Evolutionary conservation across 2,113 vertebrate species (phyloP).

Genomic region (Vombatus ursinus): DNA sequence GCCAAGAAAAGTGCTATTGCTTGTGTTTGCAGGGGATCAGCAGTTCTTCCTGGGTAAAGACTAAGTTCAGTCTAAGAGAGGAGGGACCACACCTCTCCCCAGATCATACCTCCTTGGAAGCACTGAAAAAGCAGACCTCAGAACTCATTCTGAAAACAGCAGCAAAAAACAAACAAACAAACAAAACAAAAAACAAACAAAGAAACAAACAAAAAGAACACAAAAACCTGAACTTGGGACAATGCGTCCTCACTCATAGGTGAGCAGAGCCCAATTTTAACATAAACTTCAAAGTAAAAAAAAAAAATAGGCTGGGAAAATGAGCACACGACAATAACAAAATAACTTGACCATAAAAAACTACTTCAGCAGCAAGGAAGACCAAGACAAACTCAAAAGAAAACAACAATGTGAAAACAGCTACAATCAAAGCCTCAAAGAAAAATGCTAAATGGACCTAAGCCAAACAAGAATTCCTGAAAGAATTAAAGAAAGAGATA

Average conservation of each 20-base stretch:
- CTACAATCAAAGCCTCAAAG: neutral
- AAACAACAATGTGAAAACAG: neutral
- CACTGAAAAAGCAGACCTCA: neutral
- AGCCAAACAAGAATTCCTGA: neutral
- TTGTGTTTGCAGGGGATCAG: too few relatives aligned
- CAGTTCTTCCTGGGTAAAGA: too few relatives aligned
- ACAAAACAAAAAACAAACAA: too few relatives aligned
- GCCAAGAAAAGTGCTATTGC: too few relatives aligned
- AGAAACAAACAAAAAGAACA: too few relatives aligned
- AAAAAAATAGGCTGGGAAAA: neutral
- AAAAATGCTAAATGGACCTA: neutral
- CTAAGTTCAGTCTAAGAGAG: neutral
- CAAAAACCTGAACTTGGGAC: neutral
- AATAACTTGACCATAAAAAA: neutral
- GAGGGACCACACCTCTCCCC: neutral
- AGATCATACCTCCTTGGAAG: neutral
- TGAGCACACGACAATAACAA: neutral
- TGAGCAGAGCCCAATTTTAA: neutral
- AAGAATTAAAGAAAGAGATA: neutral
- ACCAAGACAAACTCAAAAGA: neutral
- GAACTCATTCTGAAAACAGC: neutral
- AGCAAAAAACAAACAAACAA: neutral
- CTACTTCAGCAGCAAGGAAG: neutral
- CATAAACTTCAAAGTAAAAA: neutral
- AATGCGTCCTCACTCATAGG: neutral